A percentile compares a stretch with the other conserved stretches of the same genome.
phyloP scores from a whole-genome alignment of 2,797 vertebrate genomes.

The Helarctos malayanus region DNA sequence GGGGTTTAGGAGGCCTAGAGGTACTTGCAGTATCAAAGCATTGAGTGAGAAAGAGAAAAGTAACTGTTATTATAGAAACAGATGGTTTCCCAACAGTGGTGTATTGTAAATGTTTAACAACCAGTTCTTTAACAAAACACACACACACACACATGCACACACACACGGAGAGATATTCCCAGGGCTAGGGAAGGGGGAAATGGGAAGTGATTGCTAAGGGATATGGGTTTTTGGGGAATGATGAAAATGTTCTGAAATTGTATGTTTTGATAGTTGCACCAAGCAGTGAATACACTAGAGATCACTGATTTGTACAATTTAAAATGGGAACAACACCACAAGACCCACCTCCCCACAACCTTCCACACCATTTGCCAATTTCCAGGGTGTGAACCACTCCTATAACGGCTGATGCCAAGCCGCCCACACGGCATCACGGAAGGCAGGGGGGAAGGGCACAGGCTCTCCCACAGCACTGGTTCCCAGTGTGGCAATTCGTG shows the following conservation, averaged over 20 bases:
- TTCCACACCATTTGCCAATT: neutral
- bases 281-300: neutral
- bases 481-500: neutral
- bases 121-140: neutral
- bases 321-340: neutral
- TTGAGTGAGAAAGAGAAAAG: neutral
- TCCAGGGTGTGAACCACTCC: neutral
- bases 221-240: neutral
- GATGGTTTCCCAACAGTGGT: neutral
- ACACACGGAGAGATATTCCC: neutral
- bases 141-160: neutral
- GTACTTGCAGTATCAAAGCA: constrained; percentile 29
- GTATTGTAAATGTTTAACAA: constrained; percentile 5
- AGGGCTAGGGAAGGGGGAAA: no score
- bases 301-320: neutral
- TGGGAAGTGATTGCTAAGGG: neutral
- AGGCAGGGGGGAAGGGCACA: neutral
- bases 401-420: neutral
- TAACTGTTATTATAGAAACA: constrained; percentile 1
- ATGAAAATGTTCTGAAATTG: constrained; percentile 17
- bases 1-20: neutral
- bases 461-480: no score
- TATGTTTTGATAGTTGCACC: neutral
- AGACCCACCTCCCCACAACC: neutral
- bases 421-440: fast-evolving